phyloP scores from a whole-genome alignment of 2,113 vertebrate genomes.

The Megaptera novaeangliae region DNA sequence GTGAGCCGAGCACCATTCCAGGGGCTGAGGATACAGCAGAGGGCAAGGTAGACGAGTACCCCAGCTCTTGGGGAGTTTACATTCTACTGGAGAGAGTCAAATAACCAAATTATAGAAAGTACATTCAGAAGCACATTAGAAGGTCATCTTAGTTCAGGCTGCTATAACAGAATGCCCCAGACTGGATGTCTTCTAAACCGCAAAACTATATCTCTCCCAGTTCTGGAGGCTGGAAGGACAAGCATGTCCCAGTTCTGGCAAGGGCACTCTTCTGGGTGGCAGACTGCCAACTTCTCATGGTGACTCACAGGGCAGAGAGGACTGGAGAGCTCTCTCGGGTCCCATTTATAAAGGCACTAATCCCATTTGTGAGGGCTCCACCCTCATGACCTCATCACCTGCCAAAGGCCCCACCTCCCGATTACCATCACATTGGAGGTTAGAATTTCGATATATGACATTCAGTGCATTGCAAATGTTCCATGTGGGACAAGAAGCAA shows the following conservation, averaged over 20 bases:
- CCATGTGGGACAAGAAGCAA: neutral
- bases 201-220: neutral
- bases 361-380: neutral
- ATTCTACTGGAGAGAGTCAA: too few species aligned
- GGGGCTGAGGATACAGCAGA: neutral
- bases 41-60: rapidly evolving
- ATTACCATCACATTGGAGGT: neutral
- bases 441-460: neutral
- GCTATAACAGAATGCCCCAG: neutral
- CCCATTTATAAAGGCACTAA: neutral
- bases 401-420: neutral
- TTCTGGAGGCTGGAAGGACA: too few species aligned
- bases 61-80: rapidly evolving
- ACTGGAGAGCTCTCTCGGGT: neutral
- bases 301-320: neutral
- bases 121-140: rapidly evolving
- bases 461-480: neutral
- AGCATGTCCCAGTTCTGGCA: too few species aligned
- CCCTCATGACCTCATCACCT: rapidly evolving
- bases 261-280: rapidly evolving
- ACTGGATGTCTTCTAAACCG: rapidly evolving
- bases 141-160: rapidly evolving
- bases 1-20: rapidly evolving
- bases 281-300: rapidly evolving
- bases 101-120: rapidly evolving